phyloP scores from a whole-genome alignment of 1,140 invertebrate genomes.

The Lordiphosa clarofinis region DNA sequence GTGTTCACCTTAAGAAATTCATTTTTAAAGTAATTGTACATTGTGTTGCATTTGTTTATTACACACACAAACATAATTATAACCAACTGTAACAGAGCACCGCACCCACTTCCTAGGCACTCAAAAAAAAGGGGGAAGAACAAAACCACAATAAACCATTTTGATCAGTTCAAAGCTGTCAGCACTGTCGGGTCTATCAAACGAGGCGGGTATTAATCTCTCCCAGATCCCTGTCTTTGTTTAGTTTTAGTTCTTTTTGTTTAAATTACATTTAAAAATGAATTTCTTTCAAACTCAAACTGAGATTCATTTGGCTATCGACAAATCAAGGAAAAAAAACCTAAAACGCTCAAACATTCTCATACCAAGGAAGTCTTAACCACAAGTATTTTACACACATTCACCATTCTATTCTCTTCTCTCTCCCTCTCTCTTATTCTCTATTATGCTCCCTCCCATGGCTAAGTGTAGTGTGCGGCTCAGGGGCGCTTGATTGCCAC shows the following conservation, averaged over 20 bases:
- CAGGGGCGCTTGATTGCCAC: constrained; percentile 78
- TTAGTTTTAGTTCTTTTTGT: constrained; percentile 17
- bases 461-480: constrained; percentile 65
- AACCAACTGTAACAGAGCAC: constrained; percentile 41
- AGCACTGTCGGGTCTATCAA: constrained; percentile 33
- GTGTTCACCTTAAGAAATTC: constrained; percentile 72
- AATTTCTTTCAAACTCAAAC: constrained; percentile 77
- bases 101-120: constrained; percentile 24
- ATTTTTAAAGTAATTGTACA: constrained; percentile 64
- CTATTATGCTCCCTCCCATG: constrained; percentile 16
- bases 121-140: constrained; percentile 16
- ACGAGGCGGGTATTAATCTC: constrained; percentile 30
- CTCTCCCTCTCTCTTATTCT: constrained; percentile 31
- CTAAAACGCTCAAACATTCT: constrained; percentile 30
- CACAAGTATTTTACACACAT: constrained; percentile 43
- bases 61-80: constrained; percentile 17
- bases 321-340: constrained; percentile 31
- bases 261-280: constrained; percentile 72
- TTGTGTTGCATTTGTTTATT: constrained; percentile 35
- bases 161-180: background rate
- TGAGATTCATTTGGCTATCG: constrained; percentile 60
- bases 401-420: constrained; percentile 52
- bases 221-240: constrained; percentile 7
- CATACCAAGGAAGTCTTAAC: constrained; percentile 35
- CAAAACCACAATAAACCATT: background rate